Evolutionary conservation across 2,888 invertebrate genomes (phyloP).

Genomic region (Pheosia gnoma): DNA sequence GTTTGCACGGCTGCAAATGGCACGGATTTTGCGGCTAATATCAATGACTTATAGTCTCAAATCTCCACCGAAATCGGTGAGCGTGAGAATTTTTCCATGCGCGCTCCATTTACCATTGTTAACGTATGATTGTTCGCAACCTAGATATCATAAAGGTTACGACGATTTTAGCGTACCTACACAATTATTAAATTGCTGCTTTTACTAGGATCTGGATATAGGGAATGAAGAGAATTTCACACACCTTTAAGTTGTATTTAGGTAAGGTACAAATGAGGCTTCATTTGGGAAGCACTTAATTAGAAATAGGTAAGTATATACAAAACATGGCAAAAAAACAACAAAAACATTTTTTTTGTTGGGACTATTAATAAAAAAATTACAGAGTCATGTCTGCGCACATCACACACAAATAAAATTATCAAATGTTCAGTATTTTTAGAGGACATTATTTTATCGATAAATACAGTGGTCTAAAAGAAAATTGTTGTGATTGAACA

Average conservation of each 20-base stretch:
- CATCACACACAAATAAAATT: too few relatives aligned
- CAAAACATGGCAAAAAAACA: too few relatives aligned
- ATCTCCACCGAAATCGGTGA: constrained; percentile 37
- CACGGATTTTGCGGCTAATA: constrained; percentile 58
- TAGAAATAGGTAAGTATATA: too few relatives aligned
- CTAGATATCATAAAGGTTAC: constrained; percentile 10
- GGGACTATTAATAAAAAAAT: too few relatives aligned
- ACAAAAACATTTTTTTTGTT: too few relatives aligned
- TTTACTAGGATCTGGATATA: neutral
- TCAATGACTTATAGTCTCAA: constrained; percentile 49
- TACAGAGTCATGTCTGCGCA: too few relatives aligned
- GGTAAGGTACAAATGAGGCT: neutral
- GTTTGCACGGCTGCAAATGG: constrained; percentile 55
- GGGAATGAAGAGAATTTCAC: neutral
- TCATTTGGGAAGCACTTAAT: too few relatives aligned
- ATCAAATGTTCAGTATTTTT: too few relatives aligned
- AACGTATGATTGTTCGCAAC: constrained; percentile 18
- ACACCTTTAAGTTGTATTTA: neutral
- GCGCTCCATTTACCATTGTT: constrained; percentile 32
- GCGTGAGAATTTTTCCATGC: constrained; percentile 40
- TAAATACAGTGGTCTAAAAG: too few relatives aligned
- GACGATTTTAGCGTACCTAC: neutral
- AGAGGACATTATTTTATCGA: too few relatives aligned
- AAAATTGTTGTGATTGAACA: too few relatives aligned
- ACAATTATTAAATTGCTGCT: neutral